Base-by-base conservation (phyloP, 1,140 invertebrate genomes). In the Trigoniulus corallinus region DNA sequence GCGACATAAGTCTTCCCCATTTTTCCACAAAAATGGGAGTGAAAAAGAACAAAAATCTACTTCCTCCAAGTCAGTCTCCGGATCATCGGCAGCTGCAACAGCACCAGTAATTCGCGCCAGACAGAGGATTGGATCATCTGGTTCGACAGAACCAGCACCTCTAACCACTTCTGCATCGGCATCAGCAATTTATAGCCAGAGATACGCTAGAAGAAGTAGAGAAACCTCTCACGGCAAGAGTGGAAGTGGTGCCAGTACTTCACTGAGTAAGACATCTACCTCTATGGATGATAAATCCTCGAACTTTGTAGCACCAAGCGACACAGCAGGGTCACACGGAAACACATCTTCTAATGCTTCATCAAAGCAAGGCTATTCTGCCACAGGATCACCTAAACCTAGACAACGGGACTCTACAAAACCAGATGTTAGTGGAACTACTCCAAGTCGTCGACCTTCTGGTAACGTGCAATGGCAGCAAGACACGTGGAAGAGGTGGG, bases 401-500 rank as follows among this genome's bases (percentile, higher is more conserved):
- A 42, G 20, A 47, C 51, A 15, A 54, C 51, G n/a, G 57, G 29
- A 4, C 12, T 12, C 4, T 47, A 42, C 48, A n/a, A 24, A 18
- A 49, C 22, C 41, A 49, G 15, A 25, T 43, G 23, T 15, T 52
- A 43, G 41, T 34, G 25, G 50, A 27, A 45, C 42, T 15, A 29
- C 53, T 39, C 47, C 15, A 47, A 55, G 48, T 47, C 52, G 24
- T 60, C 55, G 53, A 67, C 27, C 59, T n/a, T 59, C 59, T n/a
- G 57, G 55, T 7, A 56, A n/a, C 37, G 48, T 29, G 37, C 18
- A 53, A 40, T 44, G 21, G 23, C 7, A 25, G 57, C 24, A 69
- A 65, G 27, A 72, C 73, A 21, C 72, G 1, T 86, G 84, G 72
- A 86, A 86, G 64, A 70, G 83, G 41, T 74, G 80, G 46, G 82